Base-by-base conservation (phyloP, 2,113 vertebrate species). In the Pholis gunnellus region DNA sequence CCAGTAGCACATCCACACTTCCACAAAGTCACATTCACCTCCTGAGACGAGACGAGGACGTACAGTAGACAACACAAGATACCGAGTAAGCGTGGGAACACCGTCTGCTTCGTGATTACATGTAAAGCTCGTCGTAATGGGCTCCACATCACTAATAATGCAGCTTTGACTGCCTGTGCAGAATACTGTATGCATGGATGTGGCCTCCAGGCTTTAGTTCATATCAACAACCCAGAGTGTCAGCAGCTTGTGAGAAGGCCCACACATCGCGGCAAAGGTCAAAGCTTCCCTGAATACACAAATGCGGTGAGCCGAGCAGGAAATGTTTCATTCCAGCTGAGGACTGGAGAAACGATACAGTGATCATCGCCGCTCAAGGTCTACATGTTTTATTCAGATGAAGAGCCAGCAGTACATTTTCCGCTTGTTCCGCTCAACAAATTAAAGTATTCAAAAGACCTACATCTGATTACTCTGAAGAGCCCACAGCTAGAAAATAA, bases 211-310 rank as follows among this genome's bases (percentile, higher is more conserved):
- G 48, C 80, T 9, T 70, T 71, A 64, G n/a, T 78, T 75, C 22
- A 83, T 79, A 83, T 85, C 27, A 72, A 20, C n/a, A 79, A 64
- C 31, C 25, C 36, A 52, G 46, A 85, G 80, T 72, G 72, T 84
- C 73, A 82, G 52, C 77, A 78, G 65, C 61, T 74, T 80, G 72
- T 70, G 31, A 79, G 69, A 71, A 79, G 42, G 57, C 29, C 79
- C 65, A 48, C 54, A 68, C 31, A 36, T 64, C 0, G 25, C 40
- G 76, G 57, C 18, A 88, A 87, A 92, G 85, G 87, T 91, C 83
- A 81, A 59, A 34, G 60, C 63, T 27, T 72, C 50, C 74, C 64
- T 72, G 70, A 79, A 78, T 75, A 67, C 42, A 83, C 46, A 83
- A 75, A 84, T 27, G 61, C 11, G 42, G 54, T 72, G 72, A 80